A percentile compares a stretch with the other conserved stretches of the same genome.
Conservation (phyloP, 2,888 invertebrate genomes). For the Cephus rjabovi region DNA sequence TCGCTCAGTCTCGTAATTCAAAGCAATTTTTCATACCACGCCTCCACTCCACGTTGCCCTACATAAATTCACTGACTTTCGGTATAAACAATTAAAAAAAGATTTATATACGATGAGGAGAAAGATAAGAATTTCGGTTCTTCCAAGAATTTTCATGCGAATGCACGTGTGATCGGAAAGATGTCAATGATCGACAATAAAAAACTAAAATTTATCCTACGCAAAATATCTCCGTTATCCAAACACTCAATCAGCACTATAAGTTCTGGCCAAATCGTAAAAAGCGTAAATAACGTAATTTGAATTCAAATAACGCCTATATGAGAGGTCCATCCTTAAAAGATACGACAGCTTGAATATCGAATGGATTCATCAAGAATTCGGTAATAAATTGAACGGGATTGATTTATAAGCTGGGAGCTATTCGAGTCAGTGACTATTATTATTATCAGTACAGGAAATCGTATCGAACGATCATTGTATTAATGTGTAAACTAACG, state of each 20-base stretch:
- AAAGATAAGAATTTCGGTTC: neutral
- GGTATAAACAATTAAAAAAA: neutral
- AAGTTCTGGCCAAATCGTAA: neutral
- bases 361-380: neutral
- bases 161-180: slow-evolving; percentile 15
- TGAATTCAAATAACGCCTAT: neutral
- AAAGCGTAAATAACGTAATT: neutral
- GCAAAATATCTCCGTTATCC: neutral
- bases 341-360: neutral
- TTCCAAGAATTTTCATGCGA: neutral
- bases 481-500: neutral
- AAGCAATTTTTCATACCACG: neutral
- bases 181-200: slow-evolving; percentile 20
- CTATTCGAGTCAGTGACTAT: neutral
- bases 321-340: neutral
- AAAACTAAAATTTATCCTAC: neutral
- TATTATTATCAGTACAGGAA: neutral
- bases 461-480: neutral
- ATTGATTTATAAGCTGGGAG: neutral
- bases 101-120: neutral
- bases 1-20: neutral
- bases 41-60: neutral
- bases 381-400: neutral
- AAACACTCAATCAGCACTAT: neutral
- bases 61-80: slow-evolving; percentile 7